Evolutionary conservation across 2,888 invertebrate genomes (phyloP).

Genomic region (Sesia apiformis): DNA sequence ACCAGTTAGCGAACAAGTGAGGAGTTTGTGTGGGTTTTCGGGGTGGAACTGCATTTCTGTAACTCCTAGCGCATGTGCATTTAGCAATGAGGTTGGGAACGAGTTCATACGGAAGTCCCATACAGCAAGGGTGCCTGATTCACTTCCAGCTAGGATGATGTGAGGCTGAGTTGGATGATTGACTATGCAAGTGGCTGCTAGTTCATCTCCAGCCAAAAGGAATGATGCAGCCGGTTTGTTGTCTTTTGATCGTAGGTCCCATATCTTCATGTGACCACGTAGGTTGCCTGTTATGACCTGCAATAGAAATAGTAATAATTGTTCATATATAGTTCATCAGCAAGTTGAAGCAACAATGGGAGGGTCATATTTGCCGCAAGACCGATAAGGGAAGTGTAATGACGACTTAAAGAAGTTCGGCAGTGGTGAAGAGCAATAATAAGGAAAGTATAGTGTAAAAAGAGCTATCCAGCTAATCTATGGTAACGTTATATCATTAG

Average conservation of each 20-base stretch:
- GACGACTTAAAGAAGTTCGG: no score
- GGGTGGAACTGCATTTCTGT: constrained; percentile 93
- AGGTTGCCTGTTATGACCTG: constrained; percentile 88
- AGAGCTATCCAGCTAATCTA: no score
- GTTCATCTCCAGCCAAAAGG: constrained; percentile 82
- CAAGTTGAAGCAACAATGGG: background rate
- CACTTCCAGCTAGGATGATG: constrained; percentile 86
- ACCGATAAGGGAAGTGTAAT: background rate
- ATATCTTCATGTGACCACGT: constrained; percentile 92
- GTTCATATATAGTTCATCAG: background rate
- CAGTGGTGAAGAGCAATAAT: no score
- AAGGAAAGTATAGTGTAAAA: no score
- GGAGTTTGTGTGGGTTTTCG: constrained; percentile 87
- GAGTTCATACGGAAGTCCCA: constrained; percentile 92
- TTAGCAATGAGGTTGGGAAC: constrained; percentile 87
- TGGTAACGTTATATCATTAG: no score
- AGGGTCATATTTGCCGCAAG: background rate
- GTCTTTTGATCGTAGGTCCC: constrained; percentile 82
- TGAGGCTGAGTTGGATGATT: constrained; percentile 93
- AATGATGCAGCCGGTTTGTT: constrained; percentile 81
- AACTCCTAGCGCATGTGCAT: constrained; percentile 83
- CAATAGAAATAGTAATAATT: constrained; percentile 8
- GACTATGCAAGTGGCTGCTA: constrained; percentile 83
- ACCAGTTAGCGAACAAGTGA: constrained; percentile 86
- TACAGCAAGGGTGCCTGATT: constrained; percentile 89